These are phyloP conservation scores for Tryphoninae sp. DNA, from an alignment of 2,888 invertebrate genomes.

Conservation along the genomic window DNA sequence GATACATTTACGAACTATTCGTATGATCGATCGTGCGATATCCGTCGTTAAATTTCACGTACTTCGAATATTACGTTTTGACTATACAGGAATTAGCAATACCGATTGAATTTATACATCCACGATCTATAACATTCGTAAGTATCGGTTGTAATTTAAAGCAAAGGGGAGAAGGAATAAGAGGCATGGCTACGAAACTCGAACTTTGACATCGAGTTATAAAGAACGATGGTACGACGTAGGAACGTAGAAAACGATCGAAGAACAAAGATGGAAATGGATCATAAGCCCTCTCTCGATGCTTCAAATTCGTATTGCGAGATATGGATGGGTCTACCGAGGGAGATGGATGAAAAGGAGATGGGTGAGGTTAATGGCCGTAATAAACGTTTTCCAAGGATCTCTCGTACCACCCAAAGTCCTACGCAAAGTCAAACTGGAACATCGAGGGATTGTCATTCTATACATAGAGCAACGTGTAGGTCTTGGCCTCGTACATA, in stretches of 20 bases:
- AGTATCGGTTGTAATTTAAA: constrained; percentile 61
- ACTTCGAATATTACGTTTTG: neutral
- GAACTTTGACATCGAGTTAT: too few species aligned
- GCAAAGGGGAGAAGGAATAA: too few species aligned
- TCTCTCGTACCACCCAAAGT: constrained; percentile 25
- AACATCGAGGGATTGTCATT: constrained; percentile 48
- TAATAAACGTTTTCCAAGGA: constrained; percentile 66
- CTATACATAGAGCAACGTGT: constrained; percentile 21
- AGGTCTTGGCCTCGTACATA: neutral
- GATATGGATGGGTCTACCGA: constrained; percentile 60
- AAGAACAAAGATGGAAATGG: too few species aligned
- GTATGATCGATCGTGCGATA: neutral
- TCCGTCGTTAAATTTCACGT: neutral
- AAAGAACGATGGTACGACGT: too few species aligned
- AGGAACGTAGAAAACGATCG: too few species aligned
- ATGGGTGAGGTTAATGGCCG: constrained; percentile 65
- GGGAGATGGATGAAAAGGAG: constrained; percentile 36
- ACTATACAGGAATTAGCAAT: constrained; percentile 24
- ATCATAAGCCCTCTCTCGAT: too few species aligned
- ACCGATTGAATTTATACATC: neutral
- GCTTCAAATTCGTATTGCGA: too few species aligned
- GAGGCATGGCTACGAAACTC: too few species aligned
- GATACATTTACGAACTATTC: neutral
- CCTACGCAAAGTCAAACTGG: constrained; percentile 50
- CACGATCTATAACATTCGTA: neutral